Evolutionary conservation across 2,888 invertebrate species (phyloP).

Genomic region (Eupithecia insigniata): DNA sequence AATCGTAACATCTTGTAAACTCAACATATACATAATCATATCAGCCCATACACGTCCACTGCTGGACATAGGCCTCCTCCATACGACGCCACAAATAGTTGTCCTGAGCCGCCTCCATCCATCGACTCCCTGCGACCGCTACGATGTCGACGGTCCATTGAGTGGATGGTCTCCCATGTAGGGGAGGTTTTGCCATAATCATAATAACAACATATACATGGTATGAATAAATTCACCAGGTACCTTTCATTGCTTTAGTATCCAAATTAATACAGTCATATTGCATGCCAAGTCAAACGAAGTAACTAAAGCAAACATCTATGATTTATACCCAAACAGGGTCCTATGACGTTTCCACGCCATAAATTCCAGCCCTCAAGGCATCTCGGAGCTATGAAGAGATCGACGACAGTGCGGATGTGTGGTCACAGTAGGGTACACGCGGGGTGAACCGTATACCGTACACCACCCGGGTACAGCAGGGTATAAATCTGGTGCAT

Average conservation of each 20-base stretch:
- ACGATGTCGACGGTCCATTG: no score
- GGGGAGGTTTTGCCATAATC: no score
- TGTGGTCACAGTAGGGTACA: constrained; percentile 64
- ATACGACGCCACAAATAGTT: no score
- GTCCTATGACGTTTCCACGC: constrained; percentile 81
- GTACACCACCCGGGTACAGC: constrained; percentile 42
- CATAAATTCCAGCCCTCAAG: constrained; percentile 82
- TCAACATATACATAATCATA: not conserved
- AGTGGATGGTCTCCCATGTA: no score
- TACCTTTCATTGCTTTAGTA: not conserved
- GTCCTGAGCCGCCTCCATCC: no score
- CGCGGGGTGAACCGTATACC: constrained; percentile 46
- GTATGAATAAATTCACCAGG: not conserved
- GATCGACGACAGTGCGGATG: constrained; percentile 73
- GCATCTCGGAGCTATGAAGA: constrained; percentile 81
- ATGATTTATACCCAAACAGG: constrained; percentile 80
- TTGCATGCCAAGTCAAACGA: constrained; percentile 1
- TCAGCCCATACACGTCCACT: no score
- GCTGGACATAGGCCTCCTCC: no score
- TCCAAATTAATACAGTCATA: constrained; percentile 4
- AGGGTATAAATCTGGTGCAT: constrained; percentile 82
- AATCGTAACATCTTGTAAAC: not conserved
- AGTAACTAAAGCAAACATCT: constrained; percentile 60
- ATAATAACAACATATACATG: no score
- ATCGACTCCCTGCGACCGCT: no score